These are phyloP conservation scores for Dasysyrphus tricinctus DNA, from an alignment of 2,888 invertebrate species.

Conservation along the genomic window DNA sequence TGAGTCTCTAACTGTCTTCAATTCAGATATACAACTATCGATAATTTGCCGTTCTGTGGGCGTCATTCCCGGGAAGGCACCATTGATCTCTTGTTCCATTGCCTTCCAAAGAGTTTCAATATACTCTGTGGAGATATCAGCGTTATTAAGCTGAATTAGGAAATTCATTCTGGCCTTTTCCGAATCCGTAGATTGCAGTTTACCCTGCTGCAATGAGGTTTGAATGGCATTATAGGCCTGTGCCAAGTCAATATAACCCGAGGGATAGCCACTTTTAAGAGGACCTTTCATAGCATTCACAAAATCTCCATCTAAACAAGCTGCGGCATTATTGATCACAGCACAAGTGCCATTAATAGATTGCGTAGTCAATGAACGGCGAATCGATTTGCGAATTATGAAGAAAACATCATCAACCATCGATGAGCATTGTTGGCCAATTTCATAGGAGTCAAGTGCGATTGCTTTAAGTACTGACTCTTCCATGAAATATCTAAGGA, in stretches of 20 bases:
- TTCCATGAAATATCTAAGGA: constrained; percentile 92
- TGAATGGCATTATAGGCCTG: constrained; percentile 94
- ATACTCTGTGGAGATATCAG: constrained; percentile 95
- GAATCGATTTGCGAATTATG: constrained; percentile 97
- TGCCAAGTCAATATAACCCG: constrained; percentile 90
- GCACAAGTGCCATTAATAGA: constrained; percentile 98
- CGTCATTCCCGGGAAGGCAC: constrained; percentile 86
- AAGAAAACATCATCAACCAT: constrained; percentile 99
- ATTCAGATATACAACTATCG: constrained; percentile 88
- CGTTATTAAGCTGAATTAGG: constrained; percentile 92
- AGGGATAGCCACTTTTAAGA: constrained; percentile 90
- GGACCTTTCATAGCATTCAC: constrained; percentile 89
- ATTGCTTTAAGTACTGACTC: constrained; percentile 97
- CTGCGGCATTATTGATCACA: constrained; percentile 96
- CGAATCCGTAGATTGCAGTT: constrained; percentile 90
- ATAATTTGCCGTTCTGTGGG: constrained; percentile 88
- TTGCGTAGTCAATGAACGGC: constrained; percentile 94
- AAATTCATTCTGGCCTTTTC: constrained; percentile 91
- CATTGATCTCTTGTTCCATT: constrained; percentile 88
- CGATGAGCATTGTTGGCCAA: constrained; percentile 92
- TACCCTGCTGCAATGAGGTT: constrained; percentile 91
- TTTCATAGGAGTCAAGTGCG: constrained; percentile 89
- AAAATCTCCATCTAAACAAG: constrained; percentile 93
- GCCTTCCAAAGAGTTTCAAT: constrained; percentile 92
- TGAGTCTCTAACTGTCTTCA: constrained; percentile 82